Percentiles rank a stretch among this genome's conserved stretches.
phyloP scores from a whole-genome alignment of 2,888 invertebrate genomes.

The Epinotia nisella region DNA sequence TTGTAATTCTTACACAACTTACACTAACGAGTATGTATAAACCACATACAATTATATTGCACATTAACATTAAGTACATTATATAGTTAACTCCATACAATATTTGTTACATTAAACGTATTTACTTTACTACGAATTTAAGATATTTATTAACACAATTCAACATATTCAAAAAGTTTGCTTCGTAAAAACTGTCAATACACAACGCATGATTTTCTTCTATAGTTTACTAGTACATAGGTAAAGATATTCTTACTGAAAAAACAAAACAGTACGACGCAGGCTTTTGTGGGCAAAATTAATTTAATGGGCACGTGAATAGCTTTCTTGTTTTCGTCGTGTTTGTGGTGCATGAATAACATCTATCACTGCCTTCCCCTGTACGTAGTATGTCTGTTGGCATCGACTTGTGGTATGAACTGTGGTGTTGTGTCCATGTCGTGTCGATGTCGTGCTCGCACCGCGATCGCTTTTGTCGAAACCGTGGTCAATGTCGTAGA shows the following conservation, averaged over 20 bases:
- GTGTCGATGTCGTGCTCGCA: conserved; percentile 52
- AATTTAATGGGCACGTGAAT: conserved; percentile 46
- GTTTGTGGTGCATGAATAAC: conserved; percentile 84
- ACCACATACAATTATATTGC: conserved; percentile 6
- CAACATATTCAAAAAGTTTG: conserved; percentile 30
- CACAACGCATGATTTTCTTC: no score
- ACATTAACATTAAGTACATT: conserved; percentile 18
- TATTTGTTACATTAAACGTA: conserved; percentile 3
- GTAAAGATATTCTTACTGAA: no score
- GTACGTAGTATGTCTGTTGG: conserved; percentile 56
- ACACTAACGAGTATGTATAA: neutral
- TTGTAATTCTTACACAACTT: conserved; percentile 5
- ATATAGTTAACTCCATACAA: conserved; percentile 12
- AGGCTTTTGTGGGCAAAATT: conserved; percentile 38
- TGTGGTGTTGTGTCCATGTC: conserved; percentile 79
- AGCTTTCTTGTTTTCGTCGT: conserved; percentile 55
- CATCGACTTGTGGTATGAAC: conserved; percentile 60
- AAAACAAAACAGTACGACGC: neutral
- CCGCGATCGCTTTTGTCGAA: conserved; percentile 76
- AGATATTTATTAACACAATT: conserved; percentile 27
- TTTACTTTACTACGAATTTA: conserved; percentile 11
- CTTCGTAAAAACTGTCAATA: conserved; percentile 4
- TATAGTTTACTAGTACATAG: no score
- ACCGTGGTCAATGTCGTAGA: conserved; percentile 46
- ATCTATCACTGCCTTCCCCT: conserved; percentile 71